phyloP scores from a whole-genome alignment of 2,113 vertebrate genomes.

The Platysternon megacephalum region DNA sequence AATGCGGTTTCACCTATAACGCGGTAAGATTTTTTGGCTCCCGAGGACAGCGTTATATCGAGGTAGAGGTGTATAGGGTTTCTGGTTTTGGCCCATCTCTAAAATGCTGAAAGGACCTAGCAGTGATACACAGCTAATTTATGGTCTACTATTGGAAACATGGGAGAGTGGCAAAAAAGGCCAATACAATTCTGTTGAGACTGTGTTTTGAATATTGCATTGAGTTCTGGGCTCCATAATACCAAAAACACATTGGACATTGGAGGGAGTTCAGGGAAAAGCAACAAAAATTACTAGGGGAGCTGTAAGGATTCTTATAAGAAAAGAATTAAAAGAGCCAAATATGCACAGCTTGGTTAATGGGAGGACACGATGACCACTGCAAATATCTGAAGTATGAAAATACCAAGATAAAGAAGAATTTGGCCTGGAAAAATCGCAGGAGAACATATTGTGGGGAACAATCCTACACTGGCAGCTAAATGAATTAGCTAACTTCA shows the following conservation, averaged over 20 bases:
- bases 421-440: neutral
- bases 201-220: neutral
- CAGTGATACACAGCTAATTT: neutral
- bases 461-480: neutral
- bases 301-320: neutral
- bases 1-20: too few species aligned
- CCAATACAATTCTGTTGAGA: neutral
- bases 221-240: neutral
- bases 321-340: neutral
- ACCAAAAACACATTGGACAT: accelerated
- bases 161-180: neutral
- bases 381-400: neutral
- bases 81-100: neutral
- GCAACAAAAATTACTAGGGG: constrained; percentile 2
- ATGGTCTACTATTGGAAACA: neutral
- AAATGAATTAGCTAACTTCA: neutral
- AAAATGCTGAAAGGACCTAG: neutral
- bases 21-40: too few species aligned
- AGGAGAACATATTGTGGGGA: neutral
- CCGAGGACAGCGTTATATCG: too few species aligned
- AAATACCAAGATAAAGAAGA: constrained; percentile 5
- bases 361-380: constrained; percentile 19
- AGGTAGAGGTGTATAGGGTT: too few species aligned
- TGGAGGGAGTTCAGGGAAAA: neutral
- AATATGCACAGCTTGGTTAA: accelerated